Evolutionary conservation across 2,797 vertebrate genomes (phyloP).

Genomic region (Paedocypris micromegethes): DNA sequence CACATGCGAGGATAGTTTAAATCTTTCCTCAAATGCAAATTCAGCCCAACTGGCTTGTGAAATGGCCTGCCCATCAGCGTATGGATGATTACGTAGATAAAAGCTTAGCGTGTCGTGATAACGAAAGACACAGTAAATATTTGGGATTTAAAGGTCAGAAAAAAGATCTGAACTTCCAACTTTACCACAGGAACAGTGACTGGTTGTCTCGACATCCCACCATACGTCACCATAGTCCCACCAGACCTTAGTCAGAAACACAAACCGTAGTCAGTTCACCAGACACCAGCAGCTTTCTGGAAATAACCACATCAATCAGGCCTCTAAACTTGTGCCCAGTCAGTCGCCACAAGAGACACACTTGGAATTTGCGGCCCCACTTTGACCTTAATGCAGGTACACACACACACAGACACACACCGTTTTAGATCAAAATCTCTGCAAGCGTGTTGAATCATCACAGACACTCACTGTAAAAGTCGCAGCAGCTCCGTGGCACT

Average conservation of each 20-base stretch:
- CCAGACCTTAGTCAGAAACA: conserved; percentile 64
- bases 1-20: too few relatives aligned
- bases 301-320: too few relatives aligned
- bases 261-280: neutral
- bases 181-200: conserved; percentile 87
- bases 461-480: conserved; percentile 79
- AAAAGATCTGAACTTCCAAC: neutral
- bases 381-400: neutral
- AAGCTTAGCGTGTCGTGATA: too few relatives aligned
- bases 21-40: too few relatives aligned
- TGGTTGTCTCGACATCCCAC: conserved; percentile 93
- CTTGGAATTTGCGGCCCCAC: neutral
- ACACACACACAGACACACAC: neutral
- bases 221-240: conserved; percentile 93
- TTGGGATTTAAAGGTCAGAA: too few relatives aligned
- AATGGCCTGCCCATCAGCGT: too few relatives aligned
- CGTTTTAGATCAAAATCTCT: neutral
- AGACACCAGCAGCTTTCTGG: too few relatives aligned
- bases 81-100: too few relatives aligned
- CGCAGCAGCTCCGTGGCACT: conserved; percentile 88
- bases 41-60: too few relatives aligned
- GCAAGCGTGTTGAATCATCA: neutral
- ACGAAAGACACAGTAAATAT: too few relatives aligned
- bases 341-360: too few relatives aligned
- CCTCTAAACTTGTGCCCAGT: too few relatives aligned